Percentiles rank a stretch among this genome's conserved stretches.
These are phyloP conservation scores for Pandemis heparana DNA, from an alignment of 2,888 invertebrate genomes.

Conservation along the genomic window DNA sequence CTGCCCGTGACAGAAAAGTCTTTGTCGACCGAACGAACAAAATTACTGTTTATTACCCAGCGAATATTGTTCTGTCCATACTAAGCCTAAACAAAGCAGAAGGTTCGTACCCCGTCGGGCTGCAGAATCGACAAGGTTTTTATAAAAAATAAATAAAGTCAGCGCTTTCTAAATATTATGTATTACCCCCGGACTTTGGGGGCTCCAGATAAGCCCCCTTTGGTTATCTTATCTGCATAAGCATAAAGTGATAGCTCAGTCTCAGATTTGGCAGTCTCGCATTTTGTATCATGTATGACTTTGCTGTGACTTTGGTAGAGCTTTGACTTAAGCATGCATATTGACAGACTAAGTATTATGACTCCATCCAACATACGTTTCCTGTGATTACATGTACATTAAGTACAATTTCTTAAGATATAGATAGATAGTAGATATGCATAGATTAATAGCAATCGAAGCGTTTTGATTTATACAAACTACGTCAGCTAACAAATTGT, in stretches of 20 bases:
- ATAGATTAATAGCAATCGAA: too few relatives aligned
- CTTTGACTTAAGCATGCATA: not conserved
- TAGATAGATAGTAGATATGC: too few relatives aligned
- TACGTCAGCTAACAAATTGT: too few relatives aligned
- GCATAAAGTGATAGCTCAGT: constrained; percentile 58
- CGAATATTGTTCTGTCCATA: constrained; percentile 64
- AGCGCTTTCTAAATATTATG: constrained; percentile 72
- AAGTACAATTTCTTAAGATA: too few relatives aligned
- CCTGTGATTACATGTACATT: not conserved
- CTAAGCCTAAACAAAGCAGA: constrained; percentile 60
- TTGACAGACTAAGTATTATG: not conserved
- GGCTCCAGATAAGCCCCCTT: constrained; percentile 67
- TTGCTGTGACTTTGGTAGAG: constrained; percentile 35
- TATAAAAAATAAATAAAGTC: constrained; percentile 61
- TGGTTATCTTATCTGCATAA: constrained; percentile 72
- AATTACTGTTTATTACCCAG: constrained; percentile 70
- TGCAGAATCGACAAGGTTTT: constrained; percentile 66
- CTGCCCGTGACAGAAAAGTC: constrained; percentile 54
- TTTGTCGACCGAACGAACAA: constrained; percentile 58
- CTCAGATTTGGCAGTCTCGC: constrained; percentile 54
- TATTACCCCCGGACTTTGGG: constrained; percentile 59
- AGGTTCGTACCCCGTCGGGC: constrained; percentile 66
- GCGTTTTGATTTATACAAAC: too few relatives aligned
- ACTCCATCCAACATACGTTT: not conserved
- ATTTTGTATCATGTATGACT: constrained; percentile 39